phyloP scores from a whole-genome alignment of 2,113 vertebrate species.

The Poeciliopsis occidentalis region DNA sequence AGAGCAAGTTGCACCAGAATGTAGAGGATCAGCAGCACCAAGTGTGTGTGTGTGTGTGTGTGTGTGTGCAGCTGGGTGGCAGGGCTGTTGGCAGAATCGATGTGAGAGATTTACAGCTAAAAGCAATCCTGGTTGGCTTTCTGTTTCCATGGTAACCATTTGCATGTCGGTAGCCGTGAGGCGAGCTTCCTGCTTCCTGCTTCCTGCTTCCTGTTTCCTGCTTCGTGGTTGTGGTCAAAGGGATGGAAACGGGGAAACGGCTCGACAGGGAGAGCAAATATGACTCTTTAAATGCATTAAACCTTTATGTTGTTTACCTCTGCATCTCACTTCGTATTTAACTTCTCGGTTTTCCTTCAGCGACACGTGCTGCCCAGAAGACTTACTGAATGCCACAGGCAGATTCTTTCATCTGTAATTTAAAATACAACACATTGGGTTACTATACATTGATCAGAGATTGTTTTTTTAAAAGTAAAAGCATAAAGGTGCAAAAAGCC shows the following conservation, averaged over 20 bases:
- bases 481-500: no score
- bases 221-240: neutral
- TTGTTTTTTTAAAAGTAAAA: no score
- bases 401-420: no score
- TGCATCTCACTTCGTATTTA: slow-evolving; percentile 5
- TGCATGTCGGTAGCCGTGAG: slow-evolving; percentile 30
- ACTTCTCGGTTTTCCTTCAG: neutral
- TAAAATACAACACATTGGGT: no score
- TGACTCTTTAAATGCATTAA: slow-evolving; percentile 7
- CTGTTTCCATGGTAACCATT: slow-evolving; percentile 74
- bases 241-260: neutral
- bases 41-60: slow-evolving; percentile 4
- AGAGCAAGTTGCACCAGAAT: slow-evolving; percentile 45
- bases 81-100: slow-evolving; percentile 31
- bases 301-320: neutral
- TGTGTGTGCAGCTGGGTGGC: slow-evolving; percentile 23
- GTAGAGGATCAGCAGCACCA: slow-evolving; percentile 55
- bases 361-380: neutral
- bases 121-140: slow-evolving; percentile 49
- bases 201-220: neutral
- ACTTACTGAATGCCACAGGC: no score
- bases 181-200: neutral
- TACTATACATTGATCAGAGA: no score
- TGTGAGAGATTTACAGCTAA: slow-evolving; percentile 57
- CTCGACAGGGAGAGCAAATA: neutral